These are phyloP conservation scores for Maconellicoccus hirsutus DNA, from an alignment of 1,140 invertebrate species.

Conservation along the genomic window DNA sequence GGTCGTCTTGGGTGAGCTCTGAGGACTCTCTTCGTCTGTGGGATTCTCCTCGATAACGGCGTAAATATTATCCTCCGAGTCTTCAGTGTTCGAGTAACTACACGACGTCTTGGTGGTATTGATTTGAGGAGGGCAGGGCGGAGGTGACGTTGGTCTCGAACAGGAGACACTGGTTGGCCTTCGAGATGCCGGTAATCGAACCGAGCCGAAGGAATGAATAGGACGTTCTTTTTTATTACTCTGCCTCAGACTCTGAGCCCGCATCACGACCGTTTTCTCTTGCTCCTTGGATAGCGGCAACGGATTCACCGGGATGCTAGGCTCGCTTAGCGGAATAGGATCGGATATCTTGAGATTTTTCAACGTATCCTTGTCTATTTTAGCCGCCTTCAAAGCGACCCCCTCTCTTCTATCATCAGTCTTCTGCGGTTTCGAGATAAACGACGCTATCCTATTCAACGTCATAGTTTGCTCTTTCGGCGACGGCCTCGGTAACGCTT, in stretches of 20 bases:
- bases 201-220: slow-evolving; percentile 66
- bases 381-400: not conserved
- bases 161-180: slow-evolving; percentile 54
- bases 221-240: slow-evolving; percentile 41
- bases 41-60: slow-evolving; percentile 69
- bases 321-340: slow-evolving; percentile 58
- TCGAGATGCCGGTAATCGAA: slow-evolving; percentile 49
- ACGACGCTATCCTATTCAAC: slow-evolving; percentile 61
- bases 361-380: slow-evolving; percentile 51
- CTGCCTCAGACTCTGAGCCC: slow-evolving; percentile 64
- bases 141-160: slow-evolving; percentile 26
- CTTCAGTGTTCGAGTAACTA: not conserved
- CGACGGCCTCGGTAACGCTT: not conserved
- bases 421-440: slow-evolving; percentile 43
- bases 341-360: slow-evolving; percentile 67
- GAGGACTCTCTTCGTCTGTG: slow-evolving; percentile 33
- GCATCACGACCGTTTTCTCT: slow-evolving; percentile 44
- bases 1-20: slow-evolving; percentile 38
- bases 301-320: slow-evolving; percentile 42
- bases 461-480: slow-evolving; percentile 24
- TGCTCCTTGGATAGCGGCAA: slow-evolving; percentile 35
- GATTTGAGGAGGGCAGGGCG: slow-evolving; percentile 30
- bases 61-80: slow-evolving; percentile 61
- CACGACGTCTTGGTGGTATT: slow-evolving; percentile 27
- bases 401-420: slow-evolving; percentile 24